Evolutionary conservation across 2,797 vertebrate genomes (phyloP).

Genomic region (Neostethus bicornis): DNA sequence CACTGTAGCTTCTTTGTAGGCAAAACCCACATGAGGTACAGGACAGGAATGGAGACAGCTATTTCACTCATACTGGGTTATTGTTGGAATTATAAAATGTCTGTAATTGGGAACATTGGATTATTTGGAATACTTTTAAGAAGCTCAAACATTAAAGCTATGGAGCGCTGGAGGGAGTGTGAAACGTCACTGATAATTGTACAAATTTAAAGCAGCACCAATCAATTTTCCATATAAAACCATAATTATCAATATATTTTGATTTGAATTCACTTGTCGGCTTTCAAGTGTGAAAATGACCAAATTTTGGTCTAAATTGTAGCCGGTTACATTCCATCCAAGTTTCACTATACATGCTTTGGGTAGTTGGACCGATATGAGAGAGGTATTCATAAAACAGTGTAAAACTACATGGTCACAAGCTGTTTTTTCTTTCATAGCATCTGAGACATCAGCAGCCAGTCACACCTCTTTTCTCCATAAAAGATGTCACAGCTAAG

Average conservation of each 20-base stretch:
- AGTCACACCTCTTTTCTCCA: slow-evolving; percentile 28
- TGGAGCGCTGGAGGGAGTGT: neutral
- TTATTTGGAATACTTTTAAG: neutral
- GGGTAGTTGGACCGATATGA: neutral
- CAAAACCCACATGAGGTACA: slow-evolving; percentile 40
- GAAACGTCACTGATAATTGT: neutral
- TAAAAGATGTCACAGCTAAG: slow-evolving; percentile 35
- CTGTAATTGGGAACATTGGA: slow-evolving; percentile 19
- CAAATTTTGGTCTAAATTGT: slow-evolving; percentile 2
- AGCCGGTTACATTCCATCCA: slow-evolving; percentile 5
- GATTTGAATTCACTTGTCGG: neutral
- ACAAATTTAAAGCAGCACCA: neutral
- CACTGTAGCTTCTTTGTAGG: slow-evolving; percentile 66
- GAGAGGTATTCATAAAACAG: slow-evolving; percentile 2
- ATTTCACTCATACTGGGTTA: slow-evolving; percentile 31
- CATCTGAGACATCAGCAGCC: slow-evolving; percentile 16
- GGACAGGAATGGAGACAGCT: slow-evolving; percentile 35
- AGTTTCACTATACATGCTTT: neutral
- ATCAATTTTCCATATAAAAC: neutral
- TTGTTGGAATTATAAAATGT: slow-evolving; percentile 32
- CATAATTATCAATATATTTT: neutral
- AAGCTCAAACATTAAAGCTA: neutral
- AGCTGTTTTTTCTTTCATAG: slow-evolving; percentile 18
- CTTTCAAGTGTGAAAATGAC: neutral
- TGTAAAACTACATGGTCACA: neutral